Evolutionary conservation across 2,888 invertebrate species (phyloP).

Genomic region (Acleris sparsana): DNA sequence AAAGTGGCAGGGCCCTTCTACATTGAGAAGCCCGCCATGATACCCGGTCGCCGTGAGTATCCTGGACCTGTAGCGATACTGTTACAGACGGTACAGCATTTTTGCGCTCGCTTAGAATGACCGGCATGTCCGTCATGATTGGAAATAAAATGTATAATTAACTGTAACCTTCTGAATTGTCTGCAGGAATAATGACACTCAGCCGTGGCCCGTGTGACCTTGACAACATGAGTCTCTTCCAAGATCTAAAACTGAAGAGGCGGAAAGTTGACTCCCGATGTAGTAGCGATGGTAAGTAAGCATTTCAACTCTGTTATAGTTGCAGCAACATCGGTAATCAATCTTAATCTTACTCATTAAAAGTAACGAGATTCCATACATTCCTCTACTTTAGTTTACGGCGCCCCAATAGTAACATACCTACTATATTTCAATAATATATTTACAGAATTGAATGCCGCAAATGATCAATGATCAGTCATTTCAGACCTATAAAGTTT

Average conservation of each 20-base stretch:
- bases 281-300: constrained; percentile 95
- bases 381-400: no score
- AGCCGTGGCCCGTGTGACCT: constrained; percentile 98
- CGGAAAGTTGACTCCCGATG: constrained; percentile 98
- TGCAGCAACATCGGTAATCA: no score
- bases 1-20: constrained; percentile 55
- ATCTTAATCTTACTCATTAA: neutral
- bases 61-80: neutral
- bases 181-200: constrained; percentile 97
- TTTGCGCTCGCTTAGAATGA: no score
- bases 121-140: neutral
- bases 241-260: constrained; percentile 98
- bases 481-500: no score
- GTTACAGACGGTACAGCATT: neutral
- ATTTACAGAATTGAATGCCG: no score
- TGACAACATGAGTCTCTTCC: constrained; percentile 99
- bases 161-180: constrained; percentile 47
- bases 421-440: no score
- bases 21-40: constrained; percentile 51
- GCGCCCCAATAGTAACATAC: no score
- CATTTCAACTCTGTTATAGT: no score
- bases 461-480: no score
- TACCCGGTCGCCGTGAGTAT: constrained; percentile 41
- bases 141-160: constrained; percentile 14
- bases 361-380: neutral